Base-by-base conservation (phyloP, 2,113 vertebrate genomes). In the Eudyptes chrysolophus region DNA sequence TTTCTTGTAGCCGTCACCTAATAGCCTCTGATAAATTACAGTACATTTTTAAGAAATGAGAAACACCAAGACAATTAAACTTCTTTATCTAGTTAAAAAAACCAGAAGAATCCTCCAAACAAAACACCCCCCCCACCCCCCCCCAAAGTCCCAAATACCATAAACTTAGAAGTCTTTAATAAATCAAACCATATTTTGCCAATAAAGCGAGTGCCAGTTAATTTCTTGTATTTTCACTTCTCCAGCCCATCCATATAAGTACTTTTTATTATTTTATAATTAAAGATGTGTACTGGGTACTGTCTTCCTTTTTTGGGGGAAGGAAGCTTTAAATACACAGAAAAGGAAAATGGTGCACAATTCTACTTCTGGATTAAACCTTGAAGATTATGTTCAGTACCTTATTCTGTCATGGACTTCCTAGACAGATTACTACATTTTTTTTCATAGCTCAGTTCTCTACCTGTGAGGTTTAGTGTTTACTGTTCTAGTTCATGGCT, bases 291-390 rank as follows among this genome's bases (percentile, higher is more conserved):
- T 93, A 9, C 5, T 38, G 25, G 22, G 4, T 42, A 9, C 30
- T 86, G 4, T 15, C 27, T 40, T 42, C 5, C 2, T 7, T 10
- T 51, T 66, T 49, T 5, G 0, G 4, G 4, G 5, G 5, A 6
- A 19, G 12, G 36, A 83, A 40, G 16, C 32, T 92, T 86, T 93
- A 84, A 84, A 38, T 91, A 19, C 5, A 32, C 1, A 1, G 11
- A 60, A 7, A 27, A 72, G 16, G 26, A 25, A 83, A 83, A 66
- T 11, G 4, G 4, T 86, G 36, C 38, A 19, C 1, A 6, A 10
- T 71, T 84, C 10, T 68, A 6, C 32, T 79, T 80, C 19, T 64
- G 27, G 60, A 72, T 60, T 78, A 89, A 89, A 13, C 14, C 38
- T 54, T 60, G 32, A 69, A 54, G 46, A 7, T 76, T 30, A 27